These are phyloP conservation scores for Cladorhizidae sp. DNA, from an alignment of 37 sponge, comb jelly and placozoan species.

Conservation along the genomic window DNA sequence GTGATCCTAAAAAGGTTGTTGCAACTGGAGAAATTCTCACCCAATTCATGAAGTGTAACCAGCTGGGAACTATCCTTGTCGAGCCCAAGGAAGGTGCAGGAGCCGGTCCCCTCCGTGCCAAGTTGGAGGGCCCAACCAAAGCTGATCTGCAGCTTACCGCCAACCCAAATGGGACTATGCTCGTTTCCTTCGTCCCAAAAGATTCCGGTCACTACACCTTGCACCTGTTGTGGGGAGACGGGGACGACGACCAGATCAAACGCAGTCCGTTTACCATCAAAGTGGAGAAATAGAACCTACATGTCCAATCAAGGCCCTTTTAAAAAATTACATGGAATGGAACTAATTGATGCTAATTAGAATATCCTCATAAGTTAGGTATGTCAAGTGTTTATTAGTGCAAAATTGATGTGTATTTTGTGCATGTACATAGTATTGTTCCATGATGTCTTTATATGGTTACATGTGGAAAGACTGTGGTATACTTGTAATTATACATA, in stretches of 20 bases:
- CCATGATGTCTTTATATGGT: no score
- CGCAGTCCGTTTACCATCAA: conserved; percentile 84
- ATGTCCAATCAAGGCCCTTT: background rate
- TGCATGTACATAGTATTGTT: no score
- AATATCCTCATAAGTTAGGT: background rate
- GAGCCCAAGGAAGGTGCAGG: conserved; percentile 64
- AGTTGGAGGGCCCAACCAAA: conserved; percentile 74
- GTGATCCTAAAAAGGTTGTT: conserved; percentile 59
- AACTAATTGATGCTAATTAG: background rate
- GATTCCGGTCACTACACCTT: conserved; percentile 75
- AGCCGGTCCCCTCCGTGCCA: conserved; percentile 86
- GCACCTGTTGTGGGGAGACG: conserved; percentile 80
- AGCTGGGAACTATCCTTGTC: conserved; percentile 56
- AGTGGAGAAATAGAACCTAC: conserved; percentile 19
- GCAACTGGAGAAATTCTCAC: conserved; percentile 66
- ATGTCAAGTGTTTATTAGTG: background rate
- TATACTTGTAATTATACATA: no score
- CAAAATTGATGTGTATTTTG: background rate
- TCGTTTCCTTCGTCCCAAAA: conserved; percentile 73
- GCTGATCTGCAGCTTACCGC: conserved; percentile 67
- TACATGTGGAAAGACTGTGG: no score
- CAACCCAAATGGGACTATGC: conserved; percentile 57
- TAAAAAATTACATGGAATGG: background rate
- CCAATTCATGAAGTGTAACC: conserved; percentile 38
- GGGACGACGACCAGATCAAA: conserved; percentile 64